phyloP scores from a whole-genome alignment of 2,113 vertebrate genomes.

The Desmodus rotundus region DNA sequence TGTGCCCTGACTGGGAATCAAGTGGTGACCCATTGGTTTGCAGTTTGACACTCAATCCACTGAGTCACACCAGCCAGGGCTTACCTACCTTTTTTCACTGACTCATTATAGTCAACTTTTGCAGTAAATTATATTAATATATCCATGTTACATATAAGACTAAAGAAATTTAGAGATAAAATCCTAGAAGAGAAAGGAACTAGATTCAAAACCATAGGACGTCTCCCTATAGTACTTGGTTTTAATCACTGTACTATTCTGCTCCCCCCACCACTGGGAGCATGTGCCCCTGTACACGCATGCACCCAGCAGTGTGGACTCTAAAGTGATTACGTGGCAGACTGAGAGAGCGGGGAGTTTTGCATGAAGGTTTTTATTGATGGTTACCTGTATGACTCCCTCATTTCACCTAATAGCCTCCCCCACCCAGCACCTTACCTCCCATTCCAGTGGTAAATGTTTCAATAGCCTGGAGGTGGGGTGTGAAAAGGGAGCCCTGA shows the following conservation, averaged over 20 bases:
- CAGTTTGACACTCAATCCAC: too few relatives aligned
- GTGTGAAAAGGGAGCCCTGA: background rate
- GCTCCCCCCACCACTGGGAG: too few relatives aligned
- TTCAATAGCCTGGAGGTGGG: background rate
- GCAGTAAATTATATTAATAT: background rate
- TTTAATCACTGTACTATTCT: background rate
- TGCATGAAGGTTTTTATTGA: background rate
- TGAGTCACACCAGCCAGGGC: too few relatives aligned
- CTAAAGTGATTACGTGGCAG: background rate
- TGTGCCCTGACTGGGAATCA: too few relatives aligned
- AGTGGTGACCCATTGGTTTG: too few relatives aligned
- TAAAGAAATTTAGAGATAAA: background rate
- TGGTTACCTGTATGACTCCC: background rate
- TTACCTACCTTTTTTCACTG: background rate
- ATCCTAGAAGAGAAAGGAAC: background rate
- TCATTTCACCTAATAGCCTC: background rate
- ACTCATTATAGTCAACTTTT: background rate
- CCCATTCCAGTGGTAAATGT: background rate
- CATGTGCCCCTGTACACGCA: rapidly evolving
- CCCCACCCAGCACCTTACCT: background rate
- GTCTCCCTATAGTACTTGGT: background rate
- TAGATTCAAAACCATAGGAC: background rate
- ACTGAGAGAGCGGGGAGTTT: background rate
- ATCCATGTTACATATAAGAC: background rate
- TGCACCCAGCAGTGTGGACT: background rate